Evolutionary conservation across 2,888 invertebrate genomes (phyloP).

Genomic region (Polyploca ridens): DNA sequence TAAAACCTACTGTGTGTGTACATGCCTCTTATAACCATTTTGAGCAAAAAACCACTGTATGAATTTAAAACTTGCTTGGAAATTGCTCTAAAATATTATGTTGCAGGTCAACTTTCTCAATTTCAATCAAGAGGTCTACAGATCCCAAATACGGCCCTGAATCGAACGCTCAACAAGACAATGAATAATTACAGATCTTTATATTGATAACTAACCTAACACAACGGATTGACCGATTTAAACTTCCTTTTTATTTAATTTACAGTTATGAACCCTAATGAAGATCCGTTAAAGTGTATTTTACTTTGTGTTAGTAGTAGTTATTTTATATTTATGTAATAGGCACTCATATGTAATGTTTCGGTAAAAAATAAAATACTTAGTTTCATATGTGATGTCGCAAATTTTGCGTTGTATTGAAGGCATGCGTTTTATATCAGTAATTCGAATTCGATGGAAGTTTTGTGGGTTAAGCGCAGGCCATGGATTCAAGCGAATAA

Average conservation of each 20-base stretch:
- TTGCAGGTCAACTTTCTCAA: background rate
- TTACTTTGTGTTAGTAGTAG: background rate
- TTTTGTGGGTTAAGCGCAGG: no score
- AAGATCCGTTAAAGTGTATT: background rate
- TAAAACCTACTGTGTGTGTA: no score
- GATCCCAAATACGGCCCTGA: background rate
- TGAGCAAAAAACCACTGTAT: no score
- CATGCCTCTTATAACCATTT: no score
- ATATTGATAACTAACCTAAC: constrained; percentile 41
- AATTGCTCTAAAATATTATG: no score
- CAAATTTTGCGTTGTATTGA: background rate
- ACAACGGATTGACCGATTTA: constrained; percentile 22
- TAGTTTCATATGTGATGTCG: background rate
- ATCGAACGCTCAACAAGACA: constrained; percentile 35
- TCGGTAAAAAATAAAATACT: background rate
- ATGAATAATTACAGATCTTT: constrained; percentile 48
- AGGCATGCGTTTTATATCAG: no score
- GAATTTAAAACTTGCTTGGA: no score
- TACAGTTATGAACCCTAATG: constrained; percentile 13
- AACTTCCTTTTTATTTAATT: constrained; percentile 31
- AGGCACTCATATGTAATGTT: constrained; percentile 4
- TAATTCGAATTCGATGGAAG: no score
- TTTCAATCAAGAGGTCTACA: background rate
- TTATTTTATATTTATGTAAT: constrained; percentile 6
- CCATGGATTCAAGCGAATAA: no score